A percentile compares a stretch with the other conserved stretches of the same genome.
Evolutionary conservation across 2,113 vertebrate genomes (phyloP).

Genomic region (Climacteris rufus): DNA sequence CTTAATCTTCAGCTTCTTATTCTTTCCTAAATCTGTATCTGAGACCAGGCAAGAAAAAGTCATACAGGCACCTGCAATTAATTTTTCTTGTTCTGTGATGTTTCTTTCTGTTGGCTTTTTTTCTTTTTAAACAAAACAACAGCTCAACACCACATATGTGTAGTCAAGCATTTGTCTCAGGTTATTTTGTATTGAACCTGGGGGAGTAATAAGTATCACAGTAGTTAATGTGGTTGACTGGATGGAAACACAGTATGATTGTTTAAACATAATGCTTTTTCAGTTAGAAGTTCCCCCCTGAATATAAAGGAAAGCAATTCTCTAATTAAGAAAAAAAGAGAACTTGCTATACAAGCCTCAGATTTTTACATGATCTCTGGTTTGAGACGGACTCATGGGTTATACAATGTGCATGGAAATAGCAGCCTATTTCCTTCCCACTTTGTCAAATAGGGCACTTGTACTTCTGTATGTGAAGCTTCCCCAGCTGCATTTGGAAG

Average conservation of each 20-base stretch:
- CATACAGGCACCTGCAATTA: not conserved
- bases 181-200: not conserved
- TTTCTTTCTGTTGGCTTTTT: not conserved
- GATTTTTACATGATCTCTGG: not conserved
- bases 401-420: not conserved
- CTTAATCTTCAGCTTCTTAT: not conserved
- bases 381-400: not conserved
- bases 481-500: not conserved
- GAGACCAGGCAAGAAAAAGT: not conserved
- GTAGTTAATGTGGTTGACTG: not conserved
- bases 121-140: not conserved
- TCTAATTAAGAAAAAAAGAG: not conserved
- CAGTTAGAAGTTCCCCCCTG: not conserved
- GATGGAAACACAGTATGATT: not conserved
- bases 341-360: not conserved
- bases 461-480: not conserved
- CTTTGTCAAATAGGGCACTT: not conserved
- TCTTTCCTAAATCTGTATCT: not conserved
- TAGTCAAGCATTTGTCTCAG: not conserved
- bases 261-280: not conserved
- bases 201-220: not conserved
- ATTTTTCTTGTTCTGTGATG: not conserved
- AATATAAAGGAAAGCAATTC: not conserved
- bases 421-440: not conserved
- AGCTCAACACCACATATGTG: not conserved